Base-by-base conservation (phyloP, 1,140 invertebrate species). In the Fragariocoptes setiger region DNA sequence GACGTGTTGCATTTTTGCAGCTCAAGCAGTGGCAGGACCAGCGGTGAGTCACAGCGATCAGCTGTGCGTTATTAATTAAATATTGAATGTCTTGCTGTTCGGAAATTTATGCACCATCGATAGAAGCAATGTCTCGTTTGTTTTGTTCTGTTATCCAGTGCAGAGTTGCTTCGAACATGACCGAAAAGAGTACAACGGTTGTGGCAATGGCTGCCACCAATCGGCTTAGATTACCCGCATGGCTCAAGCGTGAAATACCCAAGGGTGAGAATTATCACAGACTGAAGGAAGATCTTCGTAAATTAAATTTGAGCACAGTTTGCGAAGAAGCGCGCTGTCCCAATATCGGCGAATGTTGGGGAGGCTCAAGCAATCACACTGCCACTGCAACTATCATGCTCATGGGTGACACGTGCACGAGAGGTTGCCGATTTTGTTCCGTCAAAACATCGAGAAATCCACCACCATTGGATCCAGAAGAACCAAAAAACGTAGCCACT, bases 261-360 rank as follows among this genome's bases (percentile, higher is more conserved):
- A 71, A 73, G 49, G 85, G 76, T 54, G 61, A 62, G 48, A 62
- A 63, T 46, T 67, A 62, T 50, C 49, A 52, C 72, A 54, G 68
- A 52, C 58, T 99, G 14, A 97, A 94, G 53, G 65, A 74, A 39
- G 74, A 83, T 52, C 59, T 99, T 12, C 61, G 80, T 42, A 67
- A 72, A 14, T 62, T 95, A 13, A 92, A 88, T 50, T 62, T 99
- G 8, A 76, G 82, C 50, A 99, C 92, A 2, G 90, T 99, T 1
- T 99, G 92, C 59, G 85, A 97, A 56, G 92, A 99, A 62, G 92
- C 92, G 0, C 65, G 80, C 46, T 99, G 92, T 66, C 92, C 92
- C 1, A 99, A 99, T 59, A 95, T 99, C 50, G 85, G 86, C 17
- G 86, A 95, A 62, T 97, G 90, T 60, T 99, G 92, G 92, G 86